Evolutionary conservation across 2,797 vertebrate genomes (phyloP).

Genomic region (Mareca strepera): DNA sequence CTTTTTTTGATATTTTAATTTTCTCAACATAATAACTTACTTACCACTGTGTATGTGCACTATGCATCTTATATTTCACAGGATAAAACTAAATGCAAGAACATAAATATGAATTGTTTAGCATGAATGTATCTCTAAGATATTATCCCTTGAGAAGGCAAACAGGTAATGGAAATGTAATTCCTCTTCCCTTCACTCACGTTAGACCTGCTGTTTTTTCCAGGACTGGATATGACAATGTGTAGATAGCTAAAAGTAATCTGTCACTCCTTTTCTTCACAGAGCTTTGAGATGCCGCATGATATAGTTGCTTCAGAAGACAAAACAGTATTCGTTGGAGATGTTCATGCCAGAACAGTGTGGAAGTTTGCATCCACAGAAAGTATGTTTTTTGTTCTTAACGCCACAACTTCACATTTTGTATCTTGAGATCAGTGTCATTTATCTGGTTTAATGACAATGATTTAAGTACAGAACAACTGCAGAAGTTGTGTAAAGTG

Average conservation of each 20-base stretch:
- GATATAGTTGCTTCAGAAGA: constrained; percentile 87
- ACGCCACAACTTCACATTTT: background rate
- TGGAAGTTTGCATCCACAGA: constrained; percentile 89
- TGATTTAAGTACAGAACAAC: background rate
- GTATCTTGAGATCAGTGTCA: background rate
- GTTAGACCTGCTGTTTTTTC: background rate
- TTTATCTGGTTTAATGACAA: background rate
- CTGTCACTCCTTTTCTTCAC: constrained; percentile 35
- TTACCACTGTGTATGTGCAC: background rate
- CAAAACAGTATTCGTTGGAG: constrained; percentile 87
- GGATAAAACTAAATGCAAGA: background rate
- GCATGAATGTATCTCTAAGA: background rate
- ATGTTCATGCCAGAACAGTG: constrained; percentile 83
- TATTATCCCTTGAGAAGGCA: background rate
- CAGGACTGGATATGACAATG: background rate
- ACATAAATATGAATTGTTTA: background rate
- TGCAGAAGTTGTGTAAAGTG: background rate
- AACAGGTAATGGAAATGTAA: background rate
- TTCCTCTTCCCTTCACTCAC: background rate
- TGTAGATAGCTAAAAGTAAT: background rate
- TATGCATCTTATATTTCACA: background rate
- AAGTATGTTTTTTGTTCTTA: constrained; percentile 81
- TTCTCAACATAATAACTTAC: background rate
- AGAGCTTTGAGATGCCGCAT: constrained; percentile 94
- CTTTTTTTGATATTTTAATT: background rate